phyloP scores from a whole-genome alignment of 2,888 invertebrate species.

The Agrotis puta region DNA sequence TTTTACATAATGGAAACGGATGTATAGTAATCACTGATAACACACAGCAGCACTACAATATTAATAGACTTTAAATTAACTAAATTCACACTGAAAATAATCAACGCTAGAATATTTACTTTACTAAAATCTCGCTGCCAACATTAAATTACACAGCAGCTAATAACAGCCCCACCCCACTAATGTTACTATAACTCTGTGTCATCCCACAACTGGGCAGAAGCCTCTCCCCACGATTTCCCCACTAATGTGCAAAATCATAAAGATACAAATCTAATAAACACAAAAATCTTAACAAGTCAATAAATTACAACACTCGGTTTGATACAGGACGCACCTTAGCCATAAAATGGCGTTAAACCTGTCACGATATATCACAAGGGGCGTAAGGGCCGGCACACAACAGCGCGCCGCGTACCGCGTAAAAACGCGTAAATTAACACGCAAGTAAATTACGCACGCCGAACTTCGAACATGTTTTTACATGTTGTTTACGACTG shows the following conservation, averaged over 20 bases:
- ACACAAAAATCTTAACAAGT: conserved; percentile 62
- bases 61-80: too few species aligned
- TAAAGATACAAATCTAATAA: conserved; percentile 47
- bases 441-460: conserved; percentile 54
- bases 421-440: conserved; percentile 67
- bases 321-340: conserved; percentile 66
- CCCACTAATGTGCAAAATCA: conserved; percentile 31
- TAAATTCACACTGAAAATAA: too few species aligned
- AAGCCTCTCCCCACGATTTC: too few species aligned
- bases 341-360: conserved; percentile 63
- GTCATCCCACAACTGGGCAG: too few species aligned
- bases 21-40: too few species aligned
- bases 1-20: too few species aligned
- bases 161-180: background rate
- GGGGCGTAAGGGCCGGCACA: conserved; percentile 61
- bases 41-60: too few species aligned
- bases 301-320: conserved; percentile 62
- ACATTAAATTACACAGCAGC: conserved; percentile 12
- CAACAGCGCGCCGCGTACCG: conserved; percentile 41
- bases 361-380: conserved; percentile 65
- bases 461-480: conserved; percentile 46
- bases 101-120: too few species aligned
- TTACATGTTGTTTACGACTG: conserved; percentile 53
- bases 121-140: background rate
- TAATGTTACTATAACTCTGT: too few species aligned